Evolutionary conservation across 2,888 invertebrate genomes (phyloP), one percentile per base, ranked within the genome.

Genomic region (Sisyra terminalis): DNA sequence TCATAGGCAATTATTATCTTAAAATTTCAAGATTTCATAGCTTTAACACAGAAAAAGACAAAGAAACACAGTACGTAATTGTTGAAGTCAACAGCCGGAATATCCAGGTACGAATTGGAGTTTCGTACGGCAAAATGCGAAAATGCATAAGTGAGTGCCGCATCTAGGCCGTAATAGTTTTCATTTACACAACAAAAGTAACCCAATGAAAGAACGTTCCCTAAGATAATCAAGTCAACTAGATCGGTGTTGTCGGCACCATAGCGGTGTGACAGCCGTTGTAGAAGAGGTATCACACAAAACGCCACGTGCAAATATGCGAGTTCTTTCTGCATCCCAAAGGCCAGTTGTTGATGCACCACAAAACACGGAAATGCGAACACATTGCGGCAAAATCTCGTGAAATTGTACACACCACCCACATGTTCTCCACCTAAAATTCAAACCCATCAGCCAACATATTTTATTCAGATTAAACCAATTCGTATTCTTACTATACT

Each of bases 1-100:
- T 7, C 5, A 24, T 24, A 24, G 24, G 7, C 24, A 24, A 24
- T 24, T 24, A 5, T 24, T 24, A 5, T 3, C 16, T 35, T 35
- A 15, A 35, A 11, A 11, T 37, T 16, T 43, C 18, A 37, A 29
- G 47, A 46, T 15, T 15, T 36, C n/a, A 50, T 48, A 46, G 59
- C 53, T 47, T 50, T 55, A 15, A 56, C 47, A 34, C 57, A 52
- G 49, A 61, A 63, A 46, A 52, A 55, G 39, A 55, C 46, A 50
- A 57, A 61, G 49, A 63, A 62, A 48, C 60, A 59, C 46, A 60
- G 49, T 18, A 58, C 58, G 49, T 60, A 59, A 48, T 61, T 62
- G 44, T 55, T 58, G 46, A 63, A 52, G 51, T 61, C 61, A 47
- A 55, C 51, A 45, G 55, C 49, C 37, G 61, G 59, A 46, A 60